Conservation (phyloP, 64 coral and sea anemone species). For the Catalaphyllia jardinei region DNA sequence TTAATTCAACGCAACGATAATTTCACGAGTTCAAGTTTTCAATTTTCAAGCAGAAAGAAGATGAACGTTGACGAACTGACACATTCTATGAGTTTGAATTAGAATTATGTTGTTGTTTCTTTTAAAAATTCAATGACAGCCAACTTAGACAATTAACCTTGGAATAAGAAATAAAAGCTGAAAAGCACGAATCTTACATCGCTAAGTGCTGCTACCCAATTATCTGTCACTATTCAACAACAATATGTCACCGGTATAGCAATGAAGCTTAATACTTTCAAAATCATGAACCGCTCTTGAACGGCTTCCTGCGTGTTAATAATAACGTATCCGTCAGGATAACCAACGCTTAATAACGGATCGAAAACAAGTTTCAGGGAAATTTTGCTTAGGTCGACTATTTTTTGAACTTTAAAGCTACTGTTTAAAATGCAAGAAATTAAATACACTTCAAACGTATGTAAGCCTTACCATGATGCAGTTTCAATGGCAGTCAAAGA, state of each 20-base stretch:
- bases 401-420: not conserved
- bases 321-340: not conserved
- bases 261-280: not conserved
- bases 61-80: too few relatives aligned
- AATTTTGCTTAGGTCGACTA: not conserved
- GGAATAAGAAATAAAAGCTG: not conserved
- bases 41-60: too few relatives aligned
- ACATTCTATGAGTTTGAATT: not conserved
- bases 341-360: not conserved
- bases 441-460: not conserved
- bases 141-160: not conserved
- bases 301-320: not conserved
- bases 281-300: constrained; percentile 3
- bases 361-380: not conserved
- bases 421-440: not conserved
- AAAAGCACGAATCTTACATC: not conserved
- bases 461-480: not conserved
- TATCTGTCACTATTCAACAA: not conserved
- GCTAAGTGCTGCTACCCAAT: not conserved
- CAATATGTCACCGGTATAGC: not conserved
- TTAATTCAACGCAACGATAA: too few relatives aligned
- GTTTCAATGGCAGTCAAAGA: not conserved
- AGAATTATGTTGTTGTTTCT: not conserved
- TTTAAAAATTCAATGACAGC: not conserved
- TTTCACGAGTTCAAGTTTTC: too few relatives aligned